Evolutionary conservation across 2,797 vertebrate genomes (phyloP).

Genomic region (Gymnopithys bicolor): DNA sequence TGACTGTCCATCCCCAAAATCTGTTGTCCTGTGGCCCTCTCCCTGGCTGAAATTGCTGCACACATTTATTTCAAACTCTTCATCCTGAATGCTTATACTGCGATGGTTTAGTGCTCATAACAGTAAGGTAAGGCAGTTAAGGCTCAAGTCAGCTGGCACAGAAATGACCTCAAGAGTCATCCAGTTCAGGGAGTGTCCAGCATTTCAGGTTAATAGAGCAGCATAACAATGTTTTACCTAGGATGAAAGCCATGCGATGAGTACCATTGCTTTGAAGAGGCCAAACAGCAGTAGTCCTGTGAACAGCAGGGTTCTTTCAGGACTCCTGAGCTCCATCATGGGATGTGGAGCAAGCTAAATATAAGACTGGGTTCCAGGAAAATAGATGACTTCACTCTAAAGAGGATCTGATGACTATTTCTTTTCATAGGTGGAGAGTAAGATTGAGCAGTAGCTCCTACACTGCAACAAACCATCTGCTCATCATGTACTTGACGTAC

Average conservation of each 20-base stretch:
- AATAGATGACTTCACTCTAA: background rate
- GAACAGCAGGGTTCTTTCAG: background rate
- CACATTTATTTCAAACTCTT: background rate
- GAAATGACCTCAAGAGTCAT: background rate
- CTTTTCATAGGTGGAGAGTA: background rate
- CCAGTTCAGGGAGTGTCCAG: background rate
- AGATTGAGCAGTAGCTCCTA: background rate
- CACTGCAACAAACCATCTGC: background rate
- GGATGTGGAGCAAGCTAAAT: background rate
- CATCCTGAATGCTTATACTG: background rate
- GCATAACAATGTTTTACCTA: background rate
- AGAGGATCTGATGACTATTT: background rate
- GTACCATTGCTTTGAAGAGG: background rate
- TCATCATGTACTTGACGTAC: background rate
- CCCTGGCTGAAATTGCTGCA: background rate
- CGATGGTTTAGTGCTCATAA: background rate
- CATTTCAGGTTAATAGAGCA: background rate
- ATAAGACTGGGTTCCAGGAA: background rate
- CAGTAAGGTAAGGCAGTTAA: background rate
- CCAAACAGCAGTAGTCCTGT: background rate
- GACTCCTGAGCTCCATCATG: background rate
- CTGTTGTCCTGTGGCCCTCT: background rate
- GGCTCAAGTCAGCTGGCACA: background rate
- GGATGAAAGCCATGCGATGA: rapidly evolving
- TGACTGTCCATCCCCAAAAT: background rate